Percentiles rank a stretch among this genome's conserved stretches.
phyloP scores from a whole-genome alignment of 2,888 invertebrate species.

The Dioctria linearis region DNA sequence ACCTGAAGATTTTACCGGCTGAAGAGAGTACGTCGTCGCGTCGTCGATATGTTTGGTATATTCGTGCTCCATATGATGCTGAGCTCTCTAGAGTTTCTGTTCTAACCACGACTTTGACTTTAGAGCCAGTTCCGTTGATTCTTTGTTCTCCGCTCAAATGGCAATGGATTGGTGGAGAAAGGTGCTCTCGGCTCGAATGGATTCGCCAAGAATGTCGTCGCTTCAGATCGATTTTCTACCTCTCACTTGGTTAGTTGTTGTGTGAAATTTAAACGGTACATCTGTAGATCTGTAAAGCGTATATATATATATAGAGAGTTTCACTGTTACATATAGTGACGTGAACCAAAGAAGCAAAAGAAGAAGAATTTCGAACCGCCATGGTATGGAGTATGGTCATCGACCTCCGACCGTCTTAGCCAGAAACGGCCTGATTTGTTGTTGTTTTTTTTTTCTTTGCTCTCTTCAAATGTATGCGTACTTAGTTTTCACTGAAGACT shows the following conservation, averaged over 20 bases:
- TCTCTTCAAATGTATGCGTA: not conserved
- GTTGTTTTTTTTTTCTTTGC: not conserved
- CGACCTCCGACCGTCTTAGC: constrained; percentile 17
- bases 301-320: not conserved
- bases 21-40: too few species aligned
- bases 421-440: constrained; percentile 33
- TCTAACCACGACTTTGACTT: not conserved
- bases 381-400: constrained; percentile 20
- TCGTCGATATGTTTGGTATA: too few species aligned
- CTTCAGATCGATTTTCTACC: not conserved
- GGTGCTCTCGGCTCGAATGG: not conserved
- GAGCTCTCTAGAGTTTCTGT: not conserved
- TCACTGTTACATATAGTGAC: constrained; percentile 41
- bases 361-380: constrained; percentile 31
- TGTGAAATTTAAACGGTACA: constrained; percentile 14
- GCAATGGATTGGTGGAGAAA: constrained; percentile 5
- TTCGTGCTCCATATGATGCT: not conserved
- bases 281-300: not conserved
- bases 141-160: too few species aligned
- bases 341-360: not conserved
- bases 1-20: not conserved
- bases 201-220: constrained; percentile 19
- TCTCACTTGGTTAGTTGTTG: constrained; percentile 29
- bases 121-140: not conserved
- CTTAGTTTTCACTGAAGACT: constrained; percentile 47